A percentile compares a stretch with the other conserved stretches of the same genome.
phyloP scores from a whole-genome alignment of 2,888 invertebrate species.

The Atherix ibis region DNA sequence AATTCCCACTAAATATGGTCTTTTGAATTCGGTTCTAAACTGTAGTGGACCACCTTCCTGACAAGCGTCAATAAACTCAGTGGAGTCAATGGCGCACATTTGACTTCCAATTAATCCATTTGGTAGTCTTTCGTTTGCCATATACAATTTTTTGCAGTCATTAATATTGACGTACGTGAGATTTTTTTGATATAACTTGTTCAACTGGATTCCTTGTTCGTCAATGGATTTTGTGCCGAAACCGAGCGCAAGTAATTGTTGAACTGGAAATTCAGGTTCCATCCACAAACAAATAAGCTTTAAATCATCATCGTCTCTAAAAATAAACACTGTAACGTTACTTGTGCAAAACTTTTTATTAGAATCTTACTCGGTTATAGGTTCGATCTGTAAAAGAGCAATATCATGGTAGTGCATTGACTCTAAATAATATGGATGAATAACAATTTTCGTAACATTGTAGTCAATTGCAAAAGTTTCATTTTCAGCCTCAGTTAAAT shows the following conservation, averaged over 20 bases:
- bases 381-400: conserved; percentile 27
- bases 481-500: conserved; percentile 19
- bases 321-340: conserved; percentile 35
- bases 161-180: not conserved
- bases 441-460: conserved; percentile 14
- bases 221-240: conserved; percentile 3
- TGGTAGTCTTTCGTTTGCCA: not conserved
- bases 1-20: conserved; percentile 12
- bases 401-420: conserved; percentile 45
- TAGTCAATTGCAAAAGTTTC: conserved; percentile 1
- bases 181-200: conserved; percentile 1
- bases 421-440: conserved; percentile 38
- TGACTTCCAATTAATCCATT: conserved; percentile 17
- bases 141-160: not conserved
- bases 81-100: conserved; percentile 18
- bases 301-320: conserved; percentile 22
- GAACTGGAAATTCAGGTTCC: conserved; percentile 7
- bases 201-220: conserved; percentile 1
- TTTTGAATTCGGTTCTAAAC: conserved; percentile 3
- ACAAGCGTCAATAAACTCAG: conserved; percentile 14
- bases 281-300: conserved; percentile 37
- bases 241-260: conserved; percentile 2
- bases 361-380: not conserved
- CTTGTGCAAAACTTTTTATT: not conserved
- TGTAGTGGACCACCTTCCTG: conserved; percentile 12